Percentiles rank a stretch among this genome's conserved stretches.
phyloP scores from a whole-genome alignment of 2,113 vertebrate species.

The Neodon shergylaensis region DNA sequence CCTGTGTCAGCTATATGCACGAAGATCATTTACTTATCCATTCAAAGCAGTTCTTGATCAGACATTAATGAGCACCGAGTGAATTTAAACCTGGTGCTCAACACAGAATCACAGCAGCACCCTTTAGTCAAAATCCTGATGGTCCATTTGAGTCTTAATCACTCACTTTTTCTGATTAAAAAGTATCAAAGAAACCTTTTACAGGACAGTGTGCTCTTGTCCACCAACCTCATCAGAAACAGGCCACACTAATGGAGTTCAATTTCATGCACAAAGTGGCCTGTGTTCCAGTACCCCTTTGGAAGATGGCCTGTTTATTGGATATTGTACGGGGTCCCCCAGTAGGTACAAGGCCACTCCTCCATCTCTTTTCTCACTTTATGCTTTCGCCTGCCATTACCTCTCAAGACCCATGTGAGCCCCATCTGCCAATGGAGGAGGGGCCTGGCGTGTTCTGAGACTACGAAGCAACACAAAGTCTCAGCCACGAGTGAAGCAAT shows the following conservation, averaged over 20 bases:
- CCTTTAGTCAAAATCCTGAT: not conserved
- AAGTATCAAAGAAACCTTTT: conserved; percentile 24
- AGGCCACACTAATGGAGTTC: not conserved
- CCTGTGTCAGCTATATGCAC: not conserved
- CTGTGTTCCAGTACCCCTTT: not conserved
- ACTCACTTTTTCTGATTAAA: not conserved
- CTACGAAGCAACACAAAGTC: not conserved
- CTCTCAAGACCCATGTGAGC: not conserved
- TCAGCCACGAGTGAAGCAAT: not conserved
- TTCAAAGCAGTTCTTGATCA: not conserved
- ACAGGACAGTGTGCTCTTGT: not conserved
- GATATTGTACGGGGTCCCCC: not conserved
- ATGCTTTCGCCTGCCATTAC: not conserved
- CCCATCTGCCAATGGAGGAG: not conserved
- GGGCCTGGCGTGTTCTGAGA: not conserved
- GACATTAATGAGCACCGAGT: not conserved
- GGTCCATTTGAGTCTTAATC: not conserved
- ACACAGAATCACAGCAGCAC: not conserved
- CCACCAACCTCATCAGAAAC: not conserved
- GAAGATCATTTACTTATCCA: not conserved
- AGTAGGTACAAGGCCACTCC: not conserved
- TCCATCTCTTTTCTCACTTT: not conserved
- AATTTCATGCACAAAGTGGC: not conserved
- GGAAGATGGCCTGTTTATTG: not conserved
- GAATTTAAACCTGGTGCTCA: not conserved